phyloP scores from a whole-genome alignment of 2,888 invertebrate genomes.

The Ellobium chinense region DNA sequence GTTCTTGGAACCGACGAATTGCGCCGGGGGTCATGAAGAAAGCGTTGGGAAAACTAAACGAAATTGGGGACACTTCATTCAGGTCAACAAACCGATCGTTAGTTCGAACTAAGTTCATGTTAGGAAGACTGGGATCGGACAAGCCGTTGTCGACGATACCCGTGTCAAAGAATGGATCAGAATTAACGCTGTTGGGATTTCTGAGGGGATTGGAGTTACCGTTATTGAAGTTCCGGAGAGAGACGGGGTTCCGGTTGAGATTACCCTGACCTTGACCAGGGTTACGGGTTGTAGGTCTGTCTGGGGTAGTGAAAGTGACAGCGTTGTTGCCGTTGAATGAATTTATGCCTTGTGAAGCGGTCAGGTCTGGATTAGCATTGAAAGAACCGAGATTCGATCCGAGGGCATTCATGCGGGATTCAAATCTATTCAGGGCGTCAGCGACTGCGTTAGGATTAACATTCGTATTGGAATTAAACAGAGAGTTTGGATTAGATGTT shows the following conservation, averaged over 20 bases:
- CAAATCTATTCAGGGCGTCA: too few species aligned
- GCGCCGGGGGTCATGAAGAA: slow-evolving; percentile 39
- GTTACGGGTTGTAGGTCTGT: too few species aligned
- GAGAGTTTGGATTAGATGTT: neutral
- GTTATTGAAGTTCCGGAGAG: too few species aligned
- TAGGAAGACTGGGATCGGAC: neutral
- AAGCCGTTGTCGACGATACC: neutral
- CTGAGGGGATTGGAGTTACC: too few species aligned
- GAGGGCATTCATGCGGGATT: too few species aligned
- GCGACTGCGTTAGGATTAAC: neutral
- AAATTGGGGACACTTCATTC: neutral
- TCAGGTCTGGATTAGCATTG: too few species aligned
- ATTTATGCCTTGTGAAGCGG: too few species aligned
- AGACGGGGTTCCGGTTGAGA: too few species aligned
- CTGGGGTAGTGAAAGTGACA: too few species aligned
- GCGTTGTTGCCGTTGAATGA: too few species aligned
- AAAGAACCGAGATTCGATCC: too few species aligned
- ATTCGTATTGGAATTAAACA: neutral
- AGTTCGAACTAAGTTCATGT: neutral
- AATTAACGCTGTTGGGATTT: neutral
- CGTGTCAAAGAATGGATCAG: neutral
- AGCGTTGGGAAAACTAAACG: neutral
- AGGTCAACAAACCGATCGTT: neutral
- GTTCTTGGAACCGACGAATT: neutral
- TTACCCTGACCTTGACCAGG: too few species aligned